phyloP scores from a whole-genome alignment of 37 sponge, comb jelly and placozoan species.

The Haliclona indistincta region DNA sequence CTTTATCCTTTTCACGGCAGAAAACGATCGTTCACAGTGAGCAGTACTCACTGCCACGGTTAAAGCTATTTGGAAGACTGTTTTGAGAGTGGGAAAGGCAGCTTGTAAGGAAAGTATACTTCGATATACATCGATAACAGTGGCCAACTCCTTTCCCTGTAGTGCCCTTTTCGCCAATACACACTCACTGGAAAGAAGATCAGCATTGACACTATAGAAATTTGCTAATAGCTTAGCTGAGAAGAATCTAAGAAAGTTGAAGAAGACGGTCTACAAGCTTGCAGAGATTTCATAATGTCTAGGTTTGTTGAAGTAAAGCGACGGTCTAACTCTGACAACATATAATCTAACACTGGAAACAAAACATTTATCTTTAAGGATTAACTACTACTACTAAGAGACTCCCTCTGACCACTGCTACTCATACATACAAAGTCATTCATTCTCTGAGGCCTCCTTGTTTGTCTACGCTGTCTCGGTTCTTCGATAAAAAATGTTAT shows the following conservation, averaged over 20 bases:
- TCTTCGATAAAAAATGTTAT: no score
- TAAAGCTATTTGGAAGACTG: background rate
- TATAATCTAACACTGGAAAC: slow-evolving; percentile 9
- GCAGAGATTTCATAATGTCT: slow-evolving; percentile 8
- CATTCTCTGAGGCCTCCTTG: background rate
- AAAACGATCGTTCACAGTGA: slow-evolving; percentile 33
- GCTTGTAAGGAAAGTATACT: slow-evolving; percentile 2
- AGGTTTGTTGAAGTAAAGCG: background rate
- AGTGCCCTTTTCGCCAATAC: slow-evolving; percentile 2
- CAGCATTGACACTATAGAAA: background rate
- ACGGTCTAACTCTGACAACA: background rate
- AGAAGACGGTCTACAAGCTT: slow-evolving; percentile 6
- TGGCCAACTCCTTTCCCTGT: background rate
- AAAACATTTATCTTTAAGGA: background rate
- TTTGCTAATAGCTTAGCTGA: background rate
- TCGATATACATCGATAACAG: background rate
- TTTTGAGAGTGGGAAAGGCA: slow-evolving; percentile 12
- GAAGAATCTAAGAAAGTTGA: background rate
- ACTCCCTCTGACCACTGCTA: background rate
- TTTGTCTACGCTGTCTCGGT: slow-evolving; percentile 1
- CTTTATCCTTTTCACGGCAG: slow-evolving; percentile 47
- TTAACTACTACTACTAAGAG: slow-evolving; percentile 7
- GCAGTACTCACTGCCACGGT: slow-evolving; percentile 32
- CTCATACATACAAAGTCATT: background rate
- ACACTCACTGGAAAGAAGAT: background rate